A percentile compares a stretch with the other conserved stretches of the same genome.
These are phyloP conservation scores for Lepidonotus clava DNA, from an alignment of 2,888 invertebrate species.

Conservation along the genomic window DNA sequence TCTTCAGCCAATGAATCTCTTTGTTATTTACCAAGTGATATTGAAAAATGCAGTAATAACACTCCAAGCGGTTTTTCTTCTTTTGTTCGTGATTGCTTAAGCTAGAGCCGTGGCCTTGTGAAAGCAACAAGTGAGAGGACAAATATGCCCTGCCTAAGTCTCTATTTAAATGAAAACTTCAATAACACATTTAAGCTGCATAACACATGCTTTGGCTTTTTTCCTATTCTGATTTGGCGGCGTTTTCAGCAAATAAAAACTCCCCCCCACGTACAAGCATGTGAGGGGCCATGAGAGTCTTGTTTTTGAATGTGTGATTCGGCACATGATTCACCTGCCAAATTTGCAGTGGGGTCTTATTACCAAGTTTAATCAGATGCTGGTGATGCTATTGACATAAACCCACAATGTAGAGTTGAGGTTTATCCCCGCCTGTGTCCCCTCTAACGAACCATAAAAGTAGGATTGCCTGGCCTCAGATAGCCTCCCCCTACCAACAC, in stretches of 20 bases:
- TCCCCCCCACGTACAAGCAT: not conserved
- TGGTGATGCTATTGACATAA: conserved; percentile 40
- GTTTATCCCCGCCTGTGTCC: conserved; percentile 4
- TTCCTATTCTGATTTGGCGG: not conserved
- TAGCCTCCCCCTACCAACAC: not conserved
- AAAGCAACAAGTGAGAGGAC: conserved; percentile 31
- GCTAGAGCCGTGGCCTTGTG: not conserved
- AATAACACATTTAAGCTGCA: conserved; percentile 19
- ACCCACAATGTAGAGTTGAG: conserved; percentile 18
- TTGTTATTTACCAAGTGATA: not conserved
- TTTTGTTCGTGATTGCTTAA: conserved; percentile 15
- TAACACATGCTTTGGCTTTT: not conserved
- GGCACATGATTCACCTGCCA: conserved; percentile 44
- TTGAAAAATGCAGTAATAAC: conserved; percentile 11
- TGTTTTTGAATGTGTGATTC: conserved; percentile 38
- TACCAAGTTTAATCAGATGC: conserved; percentile 45
- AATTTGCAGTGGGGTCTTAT: conserved; percentile 38
- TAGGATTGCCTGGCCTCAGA: conserved; percentile 18
- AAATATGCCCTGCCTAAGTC: not conserved
- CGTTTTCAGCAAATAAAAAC: not conserved
- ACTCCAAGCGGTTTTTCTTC: not conserved
- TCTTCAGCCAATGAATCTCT: not conserved
- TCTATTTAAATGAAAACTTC: conserved; percentile 39
- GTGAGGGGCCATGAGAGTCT: conserved; percentile 11
- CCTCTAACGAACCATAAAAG: conserved; percentile 49